These are phyloP conservation scores for Trachelus iudaicus DNA, from an alignment of 2,888 invertebrate genomes.

Conservation along the genomic window DNA sequence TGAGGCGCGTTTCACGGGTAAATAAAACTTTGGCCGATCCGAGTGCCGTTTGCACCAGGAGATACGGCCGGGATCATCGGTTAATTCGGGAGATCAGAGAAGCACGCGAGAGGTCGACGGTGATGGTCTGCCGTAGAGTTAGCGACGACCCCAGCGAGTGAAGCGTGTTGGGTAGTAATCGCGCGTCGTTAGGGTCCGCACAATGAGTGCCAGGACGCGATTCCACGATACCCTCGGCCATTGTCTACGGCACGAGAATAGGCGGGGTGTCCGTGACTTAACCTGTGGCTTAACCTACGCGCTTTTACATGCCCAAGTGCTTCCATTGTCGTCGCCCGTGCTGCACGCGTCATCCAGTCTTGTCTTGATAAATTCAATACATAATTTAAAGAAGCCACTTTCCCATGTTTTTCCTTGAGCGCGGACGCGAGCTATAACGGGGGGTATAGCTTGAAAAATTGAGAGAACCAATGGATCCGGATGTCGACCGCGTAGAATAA, in stretches of 20 bases:
- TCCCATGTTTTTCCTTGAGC: too few species aligned
- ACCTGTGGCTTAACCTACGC: constrained; percentile 58
- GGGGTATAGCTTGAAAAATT: too few species aligned
- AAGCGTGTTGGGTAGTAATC: constrained; percentile 46
- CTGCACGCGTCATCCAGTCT: too few species aligned
- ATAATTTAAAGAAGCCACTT: too few species aligned
- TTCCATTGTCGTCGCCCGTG: constrained; percentile 45
- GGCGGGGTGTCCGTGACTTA: constrained; percentile 45
- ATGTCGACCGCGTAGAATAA: too few species aligned
- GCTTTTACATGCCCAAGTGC: constrained; percentile 60
- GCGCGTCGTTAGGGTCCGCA: constrained; percentile 54
- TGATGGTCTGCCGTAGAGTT: not conserved
- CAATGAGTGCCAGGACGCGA: constrained; percentile 61
- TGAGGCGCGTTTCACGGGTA: constrained; percentile 5
- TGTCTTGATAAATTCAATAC: too few species aligned
- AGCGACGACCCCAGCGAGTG: not conserved
- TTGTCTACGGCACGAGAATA: constrained; percentile 21
- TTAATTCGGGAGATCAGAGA: constrained; percentile 41
- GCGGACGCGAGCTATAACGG: too few species aligned
- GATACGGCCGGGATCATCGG: constrained; percentile 24
- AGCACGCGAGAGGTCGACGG: too few species aligned
- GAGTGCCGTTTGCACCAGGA: constrained; percentile 16
- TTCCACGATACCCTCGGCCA: constrained; percentile 38
- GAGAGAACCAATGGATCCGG: too few species aligned
- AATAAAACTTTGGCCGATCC: constrained; percentile 10